These are phyloP conservation scores for Mycogona germanica DNA, from an alignment of 2,888 invertebrate genomes.

Conservation along the genomic window DNA sequence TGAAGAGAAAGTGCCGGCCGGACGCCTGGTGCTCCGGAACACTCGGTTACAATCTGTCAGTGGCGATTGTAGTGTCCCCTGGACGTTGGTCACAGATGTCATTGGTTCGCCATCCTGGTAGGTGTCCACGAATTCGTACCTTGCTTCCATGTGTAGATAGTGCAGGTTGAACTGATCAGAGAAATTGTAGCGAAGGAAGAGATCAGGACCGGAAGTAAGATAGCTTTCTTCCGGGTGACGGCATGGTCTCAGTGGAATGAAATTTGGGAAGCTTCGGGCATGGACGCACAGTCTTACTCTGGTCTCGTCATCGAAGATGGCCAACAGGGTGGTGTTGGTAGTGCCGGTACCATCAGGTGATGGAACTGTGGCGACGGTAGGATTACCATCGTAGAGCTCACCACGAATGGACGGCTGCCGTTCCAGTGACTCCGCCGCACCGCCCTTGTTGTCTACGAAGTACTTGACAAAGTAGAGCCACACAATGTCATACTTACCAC, in stretches of 20 bases:
- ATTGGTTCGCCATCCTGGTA: slow-evolving; percentile 25
- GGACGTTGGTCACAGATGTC: slow-evolving; percentile 21
- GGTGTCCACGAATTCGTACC: slow-evolving; percentile 66
- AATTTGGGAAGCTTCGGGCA: slow-evolving; percentile 24
- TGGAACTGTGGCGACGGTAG: neutral
- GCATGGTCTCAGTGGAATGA: slow-evolving; percentile 26
- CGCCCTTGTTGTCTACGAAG: slow-evolving; percentile 38
- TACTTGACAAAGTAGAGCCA: slow-evolving; percentile 76
- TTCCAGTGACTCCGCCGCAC: slow-evolving; percentile 4
- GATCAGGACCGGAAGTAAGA: slow-evolving; percentile 57
- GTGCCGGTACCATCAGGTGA: neutral
- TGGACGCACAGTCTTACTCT: slow-evolving; percentile 23
- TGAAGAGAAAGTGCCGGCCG: slow-evolving; percentile 51
- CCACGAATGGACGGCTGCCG: slow-evolving; percentile 20
- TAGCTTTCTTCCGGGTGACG: slow-evolving; percentile 50
- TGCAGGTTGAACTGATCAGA: slow-evolving; percentile 66
- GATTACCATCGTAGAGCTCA: slow-evolving; percentile 21
- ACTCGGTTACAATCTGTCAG: slow-evolving; percentile 23
- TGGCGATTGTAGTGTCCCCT: slow-evolving; percentile 17
- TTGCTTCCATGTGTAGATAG: slow-evolving; percentile 60
- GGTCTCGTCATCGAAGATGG: slow-evolving; percentile 13
- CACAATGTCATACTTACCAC: slow-evolving; percentile 59
- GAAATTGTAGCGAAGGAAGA: slow-evolving; percentile 59
- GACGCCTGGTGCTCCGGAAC: slow-evolving; percentile 22
- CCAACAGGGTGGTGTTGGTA: slow-evolving; percentile 19